Conservation (phyloP, 2,113 vertebrate genomes). For the Otus sunia region DNA sequence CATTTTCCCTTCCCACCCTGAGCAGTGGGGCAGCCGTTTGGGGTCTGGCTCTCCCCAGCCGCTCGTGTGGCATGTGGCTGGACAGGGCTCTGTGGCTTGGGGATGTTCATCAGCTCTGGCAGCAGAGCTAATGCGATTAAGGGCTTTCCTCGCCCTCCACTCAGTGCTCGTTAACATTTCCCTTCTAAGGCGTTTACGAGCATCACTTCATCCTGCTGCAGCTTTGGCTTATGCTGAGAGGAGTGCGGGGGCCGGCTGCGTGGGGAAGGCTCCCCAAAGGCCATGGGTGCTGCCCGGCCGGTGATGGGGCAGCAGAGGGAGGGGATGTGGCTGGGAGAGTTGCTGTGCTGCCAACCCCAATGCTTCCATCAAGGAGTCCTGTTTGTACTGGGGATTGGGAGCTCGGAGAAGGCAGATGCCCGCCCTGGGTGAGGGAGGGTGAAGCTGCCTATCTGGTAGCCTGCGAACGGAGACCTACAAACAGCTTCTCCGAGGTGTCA, state of each 20-base stretch:
- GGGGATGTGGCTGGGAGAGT: background rate
- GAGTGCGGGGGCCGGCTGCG: rapidly evolving
- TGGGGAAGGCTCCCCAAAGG: background rate
- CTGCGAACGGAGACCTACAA: background rate
- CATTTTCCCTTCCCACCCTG: rapidly evolving
- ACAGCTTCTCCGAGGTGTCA: background rate
- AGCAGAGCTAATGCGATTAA: background rate
- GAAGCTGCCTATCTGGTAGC: background rate
- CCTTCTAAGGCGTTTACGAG: background rate
- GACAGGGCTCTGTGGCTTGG: background rate
- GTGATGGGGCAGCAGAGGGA: background rate
- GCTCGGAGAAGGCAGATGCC: background rate
- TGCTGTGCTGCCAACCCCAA: rapidly evolving
- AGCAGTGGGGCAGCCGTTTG: rapidly evolving
- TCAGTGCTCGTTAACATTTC: background rate
- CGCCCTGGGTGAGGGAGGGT: background rate
- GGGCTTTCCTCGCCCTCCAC: background rate
- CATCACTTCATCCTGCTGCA: background rate
- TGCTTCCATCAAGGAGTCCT: background rate
- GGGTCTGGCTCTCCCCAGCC: background rate
- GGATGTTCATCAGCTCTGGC: background rate
- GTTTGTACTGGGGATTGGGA: background rate
- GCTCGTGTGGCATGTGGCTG: rapidly evolving
- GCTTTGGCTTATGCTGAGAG: background rate
- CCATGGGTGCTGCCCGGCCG: rapidly evolving